A percentile compares a stretch with the other conserved stretches of the same genome.
These are phyloP conservation scores for Siniperca undulata DNA, from an alignment of 2,797 vertebrate genomes.

Conservation along the genomic window DNA sequence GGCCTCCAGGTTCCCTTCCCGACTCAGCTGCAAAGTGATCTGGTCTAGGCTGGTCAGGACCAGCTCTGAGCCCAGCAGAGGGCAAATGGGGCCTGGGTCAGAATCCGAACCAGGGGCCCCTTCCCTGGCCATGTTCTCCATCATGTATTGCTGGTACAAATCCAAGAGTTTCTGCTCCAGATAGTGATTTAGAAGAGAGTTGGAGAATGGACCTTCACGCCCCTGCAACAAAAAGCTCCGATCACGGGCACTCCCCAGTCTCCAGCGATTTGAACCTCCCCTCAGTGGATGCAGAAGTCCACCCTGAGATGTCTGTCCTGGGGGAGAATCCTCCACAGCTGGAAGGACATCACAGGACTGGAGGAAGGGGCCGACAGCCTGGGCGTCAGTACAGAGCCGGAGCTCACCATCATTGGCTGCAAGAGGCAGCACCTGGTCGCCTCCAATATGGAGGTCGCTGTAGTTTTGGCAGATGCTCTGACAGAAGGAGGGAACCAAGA, in stretches of 20 bases:
- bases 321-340: slow-evolving; percentile 85
- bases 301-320: slow-evolving; percentile 60
- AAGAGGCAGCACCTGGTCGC: slow-evolving; percentile 93
- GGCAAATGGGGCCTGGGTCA: slow-evolving; percentile 79
- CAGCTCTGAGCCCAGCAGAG: slow-evolving; percentile 92
- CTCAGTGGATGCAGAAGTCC: slow-evolving; percentile 69
- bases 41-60: slow-evolving; percentile 94
- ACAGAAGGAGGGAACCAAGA: slow-evolving; percentile 93
- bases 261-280: slow-evolving; percentile 88
- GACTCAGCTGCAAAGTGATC: slow-evolving; percentile 93
- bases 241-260: slow-evolving; percentile 86
- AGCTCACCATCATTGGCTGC: slow-evolving; percentile 86
- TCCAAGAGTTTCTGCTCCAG: slow-evolving; percentile 95
- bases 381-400: slow-evolving; percentile 78
- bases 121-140: slow-evolving; percentile 88
- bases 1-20: slow-evolving; percentile 92
- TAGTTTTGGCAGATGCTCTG: slow-evolving; percentile 97
- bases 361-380: slow-evolving; percentile 88
- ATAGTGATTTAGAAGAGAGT: slow-evolving; percentile 93
- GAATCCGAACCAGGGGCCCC: slow-evolving; percentile 44
- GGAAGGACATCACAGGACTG: slow-evolving; percentile 93
- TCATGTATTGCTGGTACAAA: slow-evolving; percentile 94
- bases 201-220: slow-evolving; percentile 91
- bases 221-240: slow-evolving; percentile 89
- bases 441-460: slow-evolving; percentile 94